Evolutionary conservation across 2,888 invertebrate species (phyloP).

Genomic region (Drosophila paramelanica): DNA sequence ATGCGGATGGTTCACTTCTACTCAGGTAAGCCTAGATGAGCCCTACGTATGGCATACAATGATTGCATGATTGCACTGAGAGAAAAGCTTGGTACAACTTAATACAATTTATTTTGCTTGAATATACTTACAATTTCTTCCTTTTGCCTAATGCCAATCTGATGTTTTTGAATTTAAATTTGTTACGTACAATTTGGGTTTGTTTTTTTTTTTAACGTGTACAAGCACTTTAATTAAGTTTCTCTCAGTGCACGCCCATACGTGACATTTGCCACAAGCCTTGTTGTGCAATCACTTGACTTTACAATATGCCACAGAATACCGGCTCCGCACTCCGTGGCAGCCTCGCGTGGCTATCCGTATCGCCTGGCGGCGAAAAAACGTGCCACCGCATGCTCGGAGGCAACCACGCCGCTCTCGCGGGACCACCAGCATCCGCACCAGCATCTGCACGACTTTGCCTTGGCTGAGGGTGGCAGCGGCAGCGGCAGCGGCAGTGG

Average conservation of each 20-base stretch:
- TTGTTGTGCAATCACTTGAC: constrained; percentile 54
- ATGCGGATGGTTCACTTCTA: constrained; percentile 87
- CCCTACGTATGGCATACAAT: background rate
- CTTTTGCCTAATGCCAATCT: no score
- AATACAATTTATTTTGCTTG: no score
- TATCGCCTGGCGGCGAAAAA: constrained; percentile 84
- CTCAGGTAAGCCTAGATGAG: constrained; percentile 86
- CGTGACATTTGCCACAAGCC: constrained; percentile 46
- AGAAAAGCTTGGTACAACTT: background rate
- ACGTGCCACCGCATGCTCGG: constrained; percentile 71
- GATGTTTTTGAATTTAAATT: no score
- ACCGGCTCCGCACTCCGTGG: constrained; percentile 86
- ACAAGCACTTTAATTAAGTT: background rate
- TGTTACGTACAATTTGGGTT: no score
- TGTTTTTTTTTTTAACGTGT: background rate
- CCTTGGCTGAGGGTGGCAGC: constrained; percentile 45
- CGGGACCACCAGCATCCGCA: constrained; percentile 49
- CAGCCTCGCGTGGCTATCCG: constrained; percentile 86
- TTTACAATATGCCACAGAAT: constrained; percentile 84
- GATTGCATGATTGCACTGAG: constrained; percentile 3
- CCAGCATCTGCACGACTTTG: constrained; percentile 52
- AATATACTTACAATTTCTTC: no score
- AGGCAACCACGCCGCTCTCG: constrained; percentile 60
- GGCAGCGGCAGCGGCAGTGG: constrained; percentile 2
- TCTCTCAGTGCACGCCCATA: constrained; percentile 26